These are phyloP conservation scores for Ctena decussata DNA, from an alignment of 2,888 invertebrate genomes.

Conservation along the genomic window DNA sequence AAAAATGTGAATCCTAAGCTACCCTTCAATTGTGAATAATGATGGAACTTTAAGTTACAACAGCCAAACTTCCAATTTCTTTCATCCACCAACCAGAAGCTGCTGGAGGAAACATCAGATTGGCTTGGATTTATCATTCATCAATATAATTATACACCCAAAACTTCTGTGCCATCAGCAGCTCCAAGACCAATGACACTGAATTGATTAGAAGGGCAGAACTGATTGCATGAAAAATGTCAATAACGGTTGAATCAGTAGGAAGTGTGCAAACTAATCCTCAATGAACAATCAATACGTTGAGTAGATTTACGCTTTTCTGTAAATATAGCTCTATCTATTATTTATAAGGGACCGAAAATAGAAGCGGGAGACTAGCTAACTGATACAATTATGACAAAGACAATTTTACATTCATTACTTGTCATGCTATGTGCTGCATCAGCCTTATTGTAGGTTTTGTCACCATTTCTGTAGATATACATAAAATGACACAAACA, in stretches of 20 bases:
- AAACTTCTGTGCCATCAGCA: no score
- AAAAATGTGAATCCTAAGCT: no score
- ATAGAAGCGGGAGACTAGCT: not conserved
- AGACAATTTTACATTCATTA: not conserved
- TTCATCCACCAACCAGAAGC: no score
- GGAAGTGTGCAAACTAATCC: not conserved
- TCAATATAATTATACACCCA: no score
- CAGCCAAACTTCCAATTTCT: no score
- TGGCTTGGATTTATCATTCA: no score
- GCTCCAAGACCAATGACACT: not conserved
- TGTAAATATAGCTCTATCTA: not conserved
- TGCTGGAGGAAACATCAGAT: no score
- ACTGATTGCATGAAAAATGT: not conserved
- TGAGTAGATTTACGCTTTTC: conserved; percentile 12
- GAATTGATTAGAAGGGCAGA: conserved; percentile 5
- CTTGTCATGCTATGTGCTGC: not conserved
- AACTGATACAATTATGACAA: not conserved
- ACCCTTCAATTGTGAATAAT: no score
- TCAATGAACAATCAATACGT: not conserved
- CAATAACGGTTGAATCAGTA: not conserved
- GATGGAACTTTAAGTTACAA: no score
- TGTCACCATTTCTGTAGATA: no score
- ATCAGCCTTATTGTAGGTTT: no score
- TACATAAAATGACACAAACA: no score
- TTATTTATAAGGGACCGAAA: not conserved